These are phyloP conservation scores for Drosophila guanche DNA, from an alignment of 1,140 invertebrate genomes.

Conservation along the genomic window DNA sequence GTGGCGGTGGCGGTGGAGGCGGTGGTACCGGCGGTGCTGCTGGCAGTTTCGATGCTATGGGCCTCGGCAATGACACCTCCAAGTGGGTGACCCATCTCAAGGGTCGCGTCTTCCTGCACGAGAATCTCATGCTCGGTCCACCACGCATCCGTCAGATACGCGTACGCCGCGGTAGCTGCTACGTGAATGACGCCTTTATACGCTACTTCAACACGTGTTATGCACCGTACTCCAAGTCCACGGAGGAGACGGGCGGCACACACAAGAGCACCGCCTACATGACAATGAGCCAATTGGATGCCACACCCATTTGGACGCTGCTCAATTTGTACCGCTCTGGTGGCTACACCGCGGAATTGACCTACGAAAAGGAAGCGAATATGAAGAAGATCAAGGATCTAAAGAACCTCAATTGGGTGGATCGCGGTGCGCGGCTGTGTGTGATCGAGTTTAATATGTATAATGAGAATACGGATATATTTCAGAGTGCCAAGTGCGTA, in stretches of 20 bases:
- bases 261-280: slow-evolving; percentile 23
- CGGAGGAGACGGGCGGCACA: slow-evolving; percentile 28
- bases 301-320: slow-evolving; percentile 52
- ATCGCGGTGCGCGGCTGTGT: slow-evolving; percentile 63
- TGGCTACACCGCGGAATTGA: slow-evolving; percentile 58
- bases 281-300: slow-evolving; percentile 38
- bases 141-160: slow-evolving; percentile 73
- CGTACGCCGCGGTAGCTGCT: slow-evolving; percentile 58
- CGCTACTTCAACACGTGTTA: slow-evolving; percentile 74
- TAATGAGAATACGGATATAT: slow-evolving; percentile 67
- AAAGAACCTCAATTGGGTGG: slow-evolving; percentile 51
- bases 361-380: slow-evolving; percentile 39
- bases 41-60: no score
- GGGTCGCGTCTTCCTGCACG: slow-evolving; percentile 59
- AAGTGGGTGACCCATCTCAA: background rate
- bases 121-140: slow-evolving; percentile 71
- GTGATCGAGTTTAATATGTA: slow-evolving; percentile 71
- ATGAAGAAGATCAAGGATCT: slow-evolving; percentile 29
- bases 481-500: slow-evolving; percentile 68
- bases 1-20: background rate
- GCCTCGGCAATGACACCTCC: no score
- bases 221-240: slow-evolving; percentile 34
- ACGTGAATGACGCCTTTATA: slow-evolving; percentile 70
- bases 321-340: slow-evolving; percentile 54
- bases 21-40: no score